Evolutionary conservation across 2,113 vertebrate genomes (phyloP).

Genomic region (Zosterops borbonicus): DNA sequence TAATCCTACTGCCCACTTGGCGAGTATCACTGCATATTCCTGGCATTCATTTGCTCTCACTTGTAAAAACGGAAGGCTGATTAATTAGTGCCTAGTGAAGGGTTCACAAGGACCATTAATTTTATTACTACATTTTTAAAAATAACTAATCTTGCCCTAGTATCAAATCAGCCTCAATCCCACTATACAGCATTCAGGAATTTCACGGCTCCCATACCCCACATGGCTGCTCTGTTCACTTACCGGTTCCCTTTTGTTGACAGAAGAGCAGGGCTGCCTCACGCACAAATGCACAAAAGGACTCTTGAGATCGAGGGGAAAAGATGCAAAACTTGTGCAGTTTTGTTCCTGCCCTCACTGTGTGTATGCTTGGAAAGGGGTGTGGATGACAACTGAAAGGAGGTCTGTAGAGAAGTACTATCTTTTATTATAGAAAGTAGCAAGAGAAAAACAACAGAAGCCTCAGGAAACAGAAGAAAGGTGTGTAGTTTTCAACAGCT

Average conservation of each 20-base stretch:
- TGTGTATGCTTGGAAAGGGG: background rate
- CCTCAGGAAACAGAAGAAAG: background rate
- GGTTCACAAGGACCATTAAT: background rate
- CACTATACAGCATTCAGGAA: rapidly evolving
- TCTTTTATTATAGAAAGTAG: background rate
- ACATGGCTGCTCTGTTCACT: background rate
- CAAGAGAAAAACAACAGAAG: background rate
- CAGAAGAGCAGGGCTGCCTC: background rate
- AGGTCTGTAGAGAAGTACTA: background rate
- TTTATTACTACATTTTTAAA: background rate
- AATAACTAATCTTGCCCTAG: background rate
- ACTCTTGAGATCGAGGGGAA: background rate
- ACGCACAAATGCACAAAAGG: background rate
- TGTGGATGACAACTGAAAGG: background rate
- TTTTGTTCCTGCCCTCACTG: background rate
- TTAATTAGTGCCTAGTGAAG: background rate
- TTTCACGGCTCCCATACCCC: background rate
- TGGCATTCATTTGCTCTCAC: background rate
- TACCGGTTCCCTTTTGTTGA: background rate
- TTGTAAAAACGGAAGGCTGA: background rate
- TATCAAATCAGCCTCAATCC: background rate
- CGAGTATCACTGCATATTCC: background rate
- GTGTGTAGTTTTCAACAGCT: background rate
- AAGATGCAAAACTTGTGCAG: background rate
- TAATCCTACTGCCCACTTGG: background rate